These are phyloP conservation scores for Solea solea DNA, from an alignment of 2,113 vertebrate species.

Conservation along the genomic window DNA sequence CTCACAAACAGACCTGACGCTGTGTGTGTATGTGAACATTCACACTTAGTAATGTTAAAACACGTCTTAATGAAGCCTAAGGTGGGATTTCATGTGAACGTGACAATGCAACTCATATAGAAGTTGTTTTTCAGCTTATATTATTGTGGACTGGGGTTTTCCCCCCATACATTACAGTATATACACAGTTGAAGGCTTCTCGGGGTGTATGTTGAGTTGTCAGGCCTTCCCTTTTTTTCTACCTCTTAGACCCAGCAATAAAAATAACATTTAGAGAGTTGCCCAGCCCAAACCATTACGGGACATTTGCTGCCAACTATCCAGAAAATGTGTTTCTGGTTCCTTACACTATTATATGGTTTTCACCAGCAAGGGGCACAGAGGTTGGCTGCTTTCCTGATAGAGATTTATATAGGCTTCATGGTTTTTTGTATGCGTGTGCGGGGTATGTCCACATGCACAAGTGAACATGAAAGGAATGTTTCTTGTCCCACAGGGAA, in stretches of 20 bases:
- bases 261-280: constrained; percentile 75
- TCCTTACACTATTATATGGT: constrained; percentile 74
- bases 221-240: constrained; percentile 10
- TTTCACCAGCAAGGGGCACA: constrained; percentile 72
- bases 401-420: constrained; percentile 79
- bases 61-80: not conserved
- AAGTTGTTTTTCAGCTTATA: constrained; percentile 51
- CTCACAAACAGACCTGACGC: too few species aligned
- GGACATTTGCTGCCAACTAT: constrained; percentile 82
- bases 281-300: constrained; percentile 73
- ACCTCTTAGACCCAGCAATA: constrained; percentile 59
- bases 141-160: constrained; percentile 49
- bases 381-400: constrained; percentile 75
- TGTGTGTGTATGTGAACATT: too few species aligned
- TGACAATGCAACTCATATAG: constrained; percentile 6
- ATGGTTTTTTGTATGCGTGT: constrained; percentile 42
- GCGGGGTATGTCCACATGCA: constrained; percentile 46
- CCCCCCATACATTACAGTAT: constrained; percentile 31
- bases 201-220: constrained; percentile 45
- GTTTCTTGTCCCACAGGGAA: constrained; percentile 38
- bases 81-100: constrained; percentile 24
- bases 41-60: too few species aligned
- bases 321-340: constrained; percentile 83
- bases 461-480: constrained; percentile 44
- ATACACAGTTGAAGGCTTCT: constrained; percentile 24